Percentiles rank a stretch among this genome's conserved stretches.
phyloP scores from a whole-genome alignment of 2,797 vertebrate species.

The Gymnodraco acuticeps region DNA sequence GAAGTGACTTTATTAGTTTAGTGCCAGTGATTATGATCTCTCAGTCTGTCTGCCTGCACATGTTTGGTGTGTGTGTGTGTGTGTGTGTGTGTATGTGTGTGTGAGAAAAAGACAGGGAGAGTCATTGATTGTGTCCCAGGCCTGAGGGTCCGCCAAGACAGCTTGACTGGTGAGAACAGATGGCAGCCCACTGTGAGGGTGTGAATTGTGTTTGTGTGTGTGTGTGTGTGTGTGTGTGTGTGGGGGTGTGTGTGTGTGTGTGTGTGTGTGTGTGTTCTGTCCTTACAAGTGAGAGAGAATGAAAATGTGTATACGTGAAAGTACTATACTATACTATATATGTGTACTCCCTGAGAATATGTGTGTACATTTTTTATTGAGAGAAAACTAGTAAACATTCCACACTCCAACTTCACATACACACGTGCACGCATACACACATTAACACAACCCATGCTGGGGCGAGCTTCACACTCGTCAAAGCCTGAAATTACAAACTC shows the following conservation, averaged over 20 bases:
- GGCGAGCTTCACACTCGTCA: conserved; percentile 30
- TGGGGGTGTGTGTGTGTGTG: conserved; percentile 31
- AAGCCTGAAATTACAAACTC: conserved; percentile 51
- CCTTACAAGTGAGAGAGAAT: conserved; percentile 14
- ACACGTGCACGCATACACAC: not conserved
- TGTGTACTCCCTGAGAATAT: not conserved
- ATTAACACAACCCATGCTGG: not conserved
- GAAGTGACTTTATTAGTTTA: conserved; percentile 33
- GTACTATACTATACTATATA: not conserved
- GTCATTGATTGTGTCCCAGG: conserved; percentile 63
- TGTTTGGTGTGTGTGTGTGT: conserved; percentile 25
- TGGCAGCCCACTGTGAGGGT: conserved; percentile 58
- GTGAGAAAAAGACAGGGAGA: conserved; percentile 19
- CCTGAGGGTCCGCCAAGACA: conserved; percentile 72
- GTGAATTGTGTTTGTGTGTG: conserved; percentile 27
- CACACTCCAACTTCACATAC: not conserved
- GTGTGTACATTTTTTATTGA: not conserved
- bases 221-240: conserved; percentile 10
- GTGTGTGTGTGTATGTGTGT: conserved; percentile 19
- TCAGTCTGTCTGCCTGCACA: conserved; percentile 32
- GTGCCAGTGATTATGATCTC: conserved; percentile 44
- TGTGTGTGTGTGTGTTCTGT: conserved; percentile 6
- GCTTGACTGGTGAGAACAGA: conserved; percentile 80
- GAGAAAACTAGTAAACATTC: not conserved
- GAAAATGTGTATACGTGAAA: too few relatives aligned